Conservation (phyloP, 2,113 vertebrate species). For the Hippolais icterina region DNA sequence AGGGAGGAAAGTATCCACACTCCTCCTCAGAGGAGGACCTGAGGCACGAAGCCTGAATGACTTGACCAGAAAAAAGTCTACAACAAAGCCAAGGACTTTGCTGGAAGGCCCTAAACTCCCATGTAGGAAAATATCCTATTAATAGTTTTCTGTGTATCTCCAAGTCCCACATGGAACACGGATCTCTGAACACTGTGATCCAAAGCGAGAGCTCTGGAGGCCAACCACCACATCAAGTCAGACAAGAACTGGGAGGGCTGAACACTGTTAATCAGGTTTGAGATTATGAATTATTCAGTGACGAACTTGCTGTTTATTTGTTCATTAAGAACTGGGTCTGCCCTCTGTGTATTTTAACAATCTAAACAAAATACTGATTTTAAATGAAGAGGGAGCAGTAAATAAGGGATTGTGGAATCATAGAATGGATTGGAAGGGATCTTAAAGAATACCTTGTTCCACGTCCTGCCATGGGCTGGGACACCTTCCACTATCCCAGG, state of each 20-base stretch:
- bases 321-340: neutral
- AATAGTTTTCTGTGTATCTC: neutral
- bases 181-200: neutral
- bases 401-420: neutral
- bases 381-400: neutral
- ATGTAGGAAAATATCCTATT: neutral
- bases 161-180: neutral
- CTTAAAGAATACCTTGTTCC: neutral
- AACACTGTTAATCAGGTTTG: neutral
- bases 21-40: neutral
- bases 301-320: neutral
- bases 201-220: neutral
- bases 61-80: neutral
- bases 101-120: neutral
- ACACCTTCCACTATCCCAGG: neutral
- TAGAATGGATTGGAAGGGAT: neutral
- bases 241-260: neutral
- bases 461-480: neutral
- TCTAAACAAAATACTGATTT: neutral
- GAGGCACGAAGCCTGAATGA: neutral
- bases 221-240: neutral
- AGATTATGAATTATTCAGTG: neutral
- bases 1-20: neutral
- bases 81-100: neutral
- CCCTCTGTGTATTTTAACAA: neutral